Evolutionary conservation across 2,888 invertebrate species (phyloP).

Genomic region (Phortica magna): DNA sequence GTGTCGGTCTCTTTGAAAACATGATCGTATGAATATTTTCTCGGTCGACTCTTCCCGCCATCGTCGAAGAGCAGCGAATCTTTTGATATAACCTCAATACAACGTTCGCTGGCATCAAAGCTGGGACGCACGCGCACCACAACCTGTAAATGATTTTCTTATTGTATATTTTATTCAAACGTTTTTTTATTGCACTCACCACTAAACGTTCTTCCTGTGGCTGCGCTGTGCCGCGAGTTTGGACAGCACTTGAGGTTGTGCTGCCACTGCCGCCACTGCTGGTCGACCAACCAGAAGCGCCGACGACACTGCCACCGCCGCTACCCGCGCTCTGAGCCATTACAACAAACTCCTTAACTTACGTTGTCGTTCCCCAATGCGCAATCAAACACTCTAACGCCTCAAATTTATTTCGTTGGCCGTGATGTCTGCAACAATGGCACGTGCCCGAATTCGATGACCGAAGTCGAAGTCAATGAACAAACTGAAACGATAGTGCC

Average conservation of each 20-base stretch:
- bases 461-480: not conserved
- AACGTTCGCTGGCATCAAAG: conserved; percentile 83
- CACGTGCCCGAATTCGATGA: no score
- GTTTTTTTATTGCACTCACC: conserved; percentile 60
- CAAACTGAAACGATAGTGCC: conserved; percentile 29
- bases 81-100: conserved; percentile 77
- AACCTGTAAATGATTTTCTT: conserved; percentile 80
- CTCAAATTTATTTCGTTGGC: not conserved
- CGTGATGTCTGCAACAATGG: no score
- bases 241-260: conserved; percentile 64
- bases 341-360: no score
- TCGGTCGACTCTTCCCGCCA: conserved; percentile 83
- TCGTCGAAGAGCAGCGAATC: conserved; percentile 77
- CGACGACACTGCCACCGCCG: conserved; percentile 50
- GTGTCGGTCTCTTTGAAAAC: conserved; percentile 92
- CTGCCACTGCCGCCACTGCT: conserved; percentile 71
- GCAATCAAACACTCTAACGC: not conserved
- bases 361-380: not conserved
- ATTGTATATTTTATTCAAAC: not conserved
- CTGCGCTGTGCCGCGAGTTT: conserved; percentile 64
- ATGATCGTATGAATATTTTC: conserved; percentile 92
- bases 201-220: conserved; percentile 76
- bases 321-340: conserved; percentile 17
- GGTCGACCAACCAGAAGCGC: conserved; percentile 72
- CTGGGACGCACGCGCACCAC: conserved; percentile 94